Evolutionary conservation across 2,113 vertebrate genomes (phyloP).

Genomic region (Emydocephalus ijimae): DNA sequence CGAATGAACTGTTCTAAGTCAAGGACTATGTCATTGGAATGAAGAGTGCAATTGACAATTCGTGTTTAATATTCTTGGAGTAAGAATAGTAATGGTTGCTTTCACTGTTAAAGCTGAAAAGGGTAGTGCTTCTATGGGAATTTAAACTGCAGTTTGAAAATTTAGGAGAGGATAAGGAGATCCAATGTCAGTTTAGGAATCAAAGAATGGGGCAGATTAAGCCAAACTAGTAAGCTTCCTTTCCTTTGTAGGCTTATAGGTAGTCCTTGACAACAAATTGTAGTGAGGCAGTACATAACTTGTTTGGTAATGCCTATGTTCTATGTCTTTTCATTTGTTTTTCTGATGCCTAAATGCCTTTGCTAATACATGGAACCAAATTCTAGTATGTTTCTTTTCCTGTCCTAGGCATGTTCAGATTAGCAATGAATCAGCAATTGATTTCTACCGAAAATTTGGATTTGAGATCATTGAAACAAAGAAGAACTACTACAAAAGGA

Average conservation of each 20-base stretch:
- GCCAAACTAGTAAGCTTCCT: background rate
- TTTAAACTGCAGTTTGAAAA: background rate
- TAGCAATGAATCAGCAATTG: conserved; percentile 98
- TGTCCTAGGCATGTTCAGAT: conserved; percentile 93
- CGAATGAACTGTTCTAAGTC: too few relatives aligned
- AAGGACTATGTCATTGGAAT: background rate
- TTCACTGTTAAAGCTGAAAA: background rate
- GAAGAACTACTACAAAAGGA: conserved; percentile 99
- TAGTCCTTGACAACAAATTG: background rate
- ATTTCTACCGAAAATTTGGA: conserved; percentile 99
- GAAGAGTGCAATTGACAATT: background rate
- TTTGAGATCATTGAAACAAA: conserved; percentile 99
- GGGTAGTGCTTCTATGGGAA: background rate
- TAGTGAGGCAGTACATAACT: background rate
- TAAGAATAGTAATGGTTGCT: background rate
- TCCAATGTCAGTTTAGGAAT: background rate
- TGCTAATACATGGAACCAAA: background rate
- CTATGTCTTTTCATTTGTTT: background rate
- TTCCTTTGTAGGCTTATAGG: background rate
- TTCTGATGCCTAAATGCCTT: background rate
- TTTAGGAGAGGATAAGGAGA: background rate
- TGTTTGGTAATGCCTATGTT: background rate
- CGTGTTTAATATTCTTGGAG: background rate
- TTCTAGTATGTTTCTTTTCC: background rate
- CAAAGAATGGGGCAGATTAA: background rate